Percentiles rank a stretch among this genome's conserved stretches.
phyloP scores from a whole-genome alignment of 2,113 vertebrate species.

The Limanda limanda region DNA sequence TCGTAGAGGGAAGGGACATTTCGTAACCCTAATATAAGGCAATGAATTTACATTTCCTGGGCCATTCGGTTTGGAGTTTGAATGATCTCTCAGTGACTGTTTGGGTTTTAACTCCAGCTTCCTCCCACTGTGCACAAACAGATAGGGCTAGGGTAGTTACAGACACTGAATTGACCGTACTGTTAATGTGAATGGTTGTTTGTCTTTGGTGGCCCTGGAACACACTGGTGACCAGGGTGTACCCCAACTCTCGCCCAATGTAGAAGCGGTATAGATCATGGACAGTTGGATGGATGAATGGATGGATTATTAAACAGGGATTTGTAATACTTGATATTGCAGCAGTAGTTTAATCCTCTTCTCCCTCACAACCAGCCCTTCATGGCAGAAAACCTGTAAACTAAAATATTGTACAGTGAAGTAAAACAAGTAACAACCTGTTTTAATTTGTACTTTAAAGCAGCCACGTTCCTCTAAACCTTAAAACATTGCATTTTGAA shows the following conservation, averaged over 20 bases:
- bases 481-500: neutral
- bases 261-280: too few relatives aligned
- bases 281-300: too few relatives aligned
- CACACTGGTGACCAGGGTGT: neutral
- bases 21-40: neutral
- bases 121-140: too few relatives aligned
- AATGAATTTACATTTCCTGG: too few relatives aligned
- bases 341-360: neutral
- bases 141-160: neutral
- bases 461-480: neutral
- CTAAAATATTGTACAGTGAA: neutral
- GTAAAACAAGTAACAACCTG: neutral
- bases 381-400: slow-evolving; percentile 16
- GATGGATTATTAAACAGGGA: too few relatives aligned
- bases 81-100: too few relatives aligned
- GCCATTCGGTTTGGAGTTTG: too few relatives aligned
- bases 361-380: slow-evolving; percentile 1
- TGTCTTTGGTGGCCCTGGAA: neutral
- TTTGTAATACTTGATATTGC: slow-evolving; percentile 2
- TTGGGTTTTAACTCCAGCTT: too few relatives aligned
- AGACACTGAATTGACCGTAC: neutral
- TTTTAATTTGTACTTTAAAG: neutral
- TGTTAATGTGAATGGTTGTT: neutral
- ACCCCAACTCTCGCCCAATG: too few relatives aligned
- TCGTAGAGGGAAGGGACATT: neutral